These are phyloP conservation scores for Mamestra configurata DNA, from an alignment of 1,140 invertebrate genomes.

Conservation along the genomic window DNA sequence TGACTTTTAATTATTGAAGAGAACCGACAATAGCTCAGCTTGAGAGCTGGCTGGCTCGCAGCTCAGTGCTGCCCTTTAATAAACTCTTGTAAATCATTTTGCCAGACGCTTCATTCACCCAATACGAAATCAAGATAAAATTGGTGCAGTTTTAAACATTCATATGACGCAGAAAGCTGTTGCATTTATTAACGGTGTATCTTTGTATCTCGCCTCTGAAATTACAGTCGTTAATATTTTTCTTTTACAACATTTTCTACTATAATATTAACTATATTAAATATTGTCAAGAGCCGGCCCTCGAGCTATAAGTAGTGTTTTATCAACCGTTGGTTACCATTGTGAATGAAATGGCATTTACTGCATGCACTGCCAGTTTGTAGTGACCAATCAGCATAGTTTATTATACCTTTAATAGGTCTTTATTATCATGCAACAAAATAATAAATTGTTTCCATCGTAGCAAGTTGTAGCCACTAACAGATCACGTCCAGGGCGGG, in stretches of 20 bases:
- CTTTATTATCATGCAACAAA: constrained; percentile 39
- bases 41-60: constrained; percentile 57
- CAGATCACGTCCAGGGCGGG: not conserved
- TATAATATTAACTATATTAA: constrained; percentile 9
- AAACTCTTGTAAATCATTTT: constrained; percentile 75
- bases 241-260: not conserved
- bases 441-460: constrained; percentile 36
- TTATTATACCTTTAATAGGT: constrained; percentile 22
- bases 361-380: not conserved
- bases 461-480: constrained; percentile 14
- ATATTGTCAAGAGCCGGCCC: constrained; percentile 6
- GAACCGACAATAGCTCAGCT: constrained; percentile 67
- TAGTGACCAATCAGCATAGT: constrained; percentile 36
- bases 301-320: not conserved
- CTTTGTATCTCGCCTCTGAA: constrained; percentile 13
- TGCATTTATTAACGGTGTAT: constrained; percentile 16
- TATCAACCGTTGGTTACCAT: constrained; percentile 30
- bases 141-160: constrained; percentile 29
- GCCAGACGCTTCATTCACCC: constrained; percentile 57
- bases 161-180: constrained; percentile 7
- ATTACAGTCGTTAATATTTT: constrained; percentile 1
- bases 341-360: constrained; percentile 44
- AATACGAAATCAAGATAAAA: constrained; percentile 44
- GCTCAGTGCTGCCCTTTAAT: constrained; percentile 73
- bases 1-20: constrained; percentile 78